A percentile compares a stretch with the other conserved stretches of the same genome.
Evolutionary conservation across 2,797 vertebrate species (phyloP).

Genomic region (Gymnodraco acuticeps): DNA sequence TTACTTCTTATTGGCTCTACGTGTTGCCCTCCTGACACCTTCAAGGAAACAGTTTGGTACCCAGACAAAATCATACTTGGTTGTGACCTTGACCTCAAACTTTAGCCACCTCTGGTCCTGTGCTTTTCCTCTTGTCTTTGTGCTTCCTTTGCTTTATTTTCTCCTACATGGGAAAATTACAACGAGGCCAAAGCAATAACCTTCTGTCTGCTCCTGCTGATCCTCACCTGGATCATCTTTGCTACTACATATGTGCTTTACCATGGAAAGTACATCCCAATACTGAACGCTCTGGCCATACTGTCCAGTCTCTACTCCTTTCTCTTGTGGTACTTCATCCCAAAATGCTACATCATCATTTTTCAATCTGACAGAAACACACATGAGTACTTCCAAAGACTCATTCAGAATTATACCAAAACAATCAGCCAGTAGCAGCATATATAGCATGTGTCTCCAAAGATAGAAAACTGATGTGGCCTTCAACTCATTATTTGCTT

Average conservation of each 20-base stretch:
- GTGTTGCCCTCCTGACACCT: constrained; percentile 63
- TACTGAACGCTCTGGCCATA: constrained; percentile 57
- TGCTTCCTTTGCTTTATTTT: constrained; percentile 82
- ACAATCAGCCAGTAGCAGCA: constrained; percentile 76
- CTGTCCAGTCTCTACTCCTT: constrained; percentile 81
- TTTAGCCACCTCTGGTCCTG: constrained; percentile 20
- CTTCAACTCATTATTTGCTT: neutral
- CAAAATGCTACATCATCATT: constrained; percentile 87
- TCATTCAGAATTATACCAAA: constrained; percentile 89
- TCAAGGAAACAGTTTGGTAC: constrained; percentile 60
- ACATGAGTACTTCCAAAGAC: constrained; percentile 87
- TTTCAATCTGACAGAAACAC: constrained; percentile 87
- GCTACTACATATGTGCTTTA: constrained; percentile 67
- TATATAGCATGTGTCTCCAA: too few relatives aligned
- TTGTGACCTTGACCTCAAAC: constrained; percentile 67
- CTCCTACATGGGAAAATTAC: constrained; percentile 91
- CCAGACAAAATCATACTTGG: constrained; percentile 78
- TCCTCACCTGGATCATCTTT: constrained; percentile 83
- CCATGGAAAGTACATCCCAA: constrained; percentile 66
- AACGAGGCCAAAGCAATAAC: constrained; percentile 91
- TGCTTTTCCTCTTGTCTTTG: constrained; percentile 36
- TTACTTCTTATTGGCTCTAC: constrained; percentile 64
- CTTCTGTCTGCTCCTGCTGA: constrained; percentile 87
- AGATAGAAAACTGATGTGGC: neutral
- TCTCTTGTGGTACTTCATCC: constrained; percentile 87